Evolutionary conservation across 2,797 vertebrate species (phyloP).

Genomic region (Semotilus atromaculatus): DNA sequence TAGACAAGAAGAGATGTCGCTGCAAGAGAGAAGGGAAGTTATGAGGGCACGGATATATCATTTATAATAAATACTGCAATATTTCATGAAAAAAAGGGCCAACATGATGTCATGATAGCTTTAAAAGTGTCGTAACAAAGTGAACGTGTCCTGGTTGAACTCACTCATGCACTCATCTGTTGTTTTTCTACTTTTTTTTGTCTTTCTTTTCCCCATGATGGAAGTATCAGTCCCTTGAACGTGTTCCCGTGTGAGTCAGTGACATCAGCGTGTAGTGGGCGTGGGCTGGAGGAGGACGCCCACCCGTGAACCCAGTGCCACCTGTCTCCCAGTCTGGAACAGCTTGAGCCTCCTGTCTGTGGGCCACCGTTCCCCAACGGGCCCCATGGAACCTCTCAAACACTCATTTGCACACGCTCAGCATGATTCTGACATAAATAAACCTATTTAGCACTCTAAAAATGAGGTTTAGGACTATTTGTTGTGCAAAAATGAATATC

Average conservation of each 20-base stretch:
- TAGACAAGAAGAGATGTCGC: no score
- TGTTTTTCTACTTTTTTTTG: slow-evolving; percentile 45
- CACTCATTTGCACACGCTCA: slow-evolving; percentile 50
- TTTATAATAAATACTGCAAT: no score
- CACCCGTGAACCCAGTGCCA: slow-evolving; percentile 79
- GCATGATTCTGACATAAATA: slow-evolving; percentile 37
- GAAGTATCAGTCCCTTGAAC: slow-evolving; percentile 53
- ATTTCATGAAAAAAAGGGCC: no score
- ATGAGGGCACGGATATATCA: no score
- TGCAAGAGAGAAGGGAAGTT: no score
- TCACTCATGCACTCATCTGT: slow-evolving; percentile 31
- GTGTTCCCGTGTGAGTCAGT: slow-evolving; percentile 56
- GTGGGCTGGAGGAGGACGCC: slow-evolving; percentile 65
- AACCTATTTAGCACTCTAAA: slow-evolving; percentile 20
- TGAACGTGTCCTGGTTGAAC: background rate
- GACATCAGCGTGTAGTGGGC: slow-evolving; percentile 41
- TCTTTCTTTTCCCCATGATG: slow-evolving; percentile 23
- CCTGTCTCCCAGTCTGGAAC: slow-evolving; percentile 78
- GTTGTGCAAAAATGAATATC: background rate
- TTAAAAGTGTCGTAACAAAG: background rate
- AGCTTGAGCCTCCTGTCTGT: slow-evolving; percentile 66
- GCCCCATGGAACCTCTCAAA: slow-evolving; percentile 40
- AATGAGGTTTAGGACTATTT: background rate
- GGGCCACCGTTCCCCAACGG: slow-evolving; percentile 35
- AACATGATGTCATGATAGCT: no score